Percentiles rank a stretch among this genome's conserved stretches.
Evolutionary conservation across 2,113 vertebrate genomes (phyloP).

Genomic region (Cochlearius cochlearius): DNA sequence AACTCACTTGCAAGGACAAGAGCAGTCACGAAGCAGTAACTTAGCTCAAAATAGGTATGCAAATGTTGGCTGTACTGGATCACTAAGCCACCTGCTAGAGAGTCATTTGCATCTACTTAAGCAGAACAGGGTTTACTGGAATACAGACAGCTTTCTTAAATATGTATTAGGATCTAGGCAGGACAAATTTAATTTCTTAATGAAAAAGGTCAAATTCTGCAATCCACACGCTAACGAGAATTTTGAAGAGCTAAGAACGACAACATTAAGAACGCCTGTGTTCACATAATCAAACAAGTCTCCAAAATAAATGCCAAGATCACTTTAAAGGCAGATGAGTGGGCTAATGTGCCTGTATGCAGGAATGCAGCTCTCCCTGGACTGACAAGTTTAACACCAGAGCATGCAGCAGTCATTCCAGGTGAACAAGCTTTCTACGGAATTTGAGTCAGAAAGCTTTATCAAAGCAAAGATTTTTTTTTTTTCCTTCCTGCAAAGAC

Average conservation of each 20-base stretch:
- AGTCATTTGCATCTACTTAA: conserved; percentile 42
- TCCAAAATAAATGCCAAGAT: neutral
- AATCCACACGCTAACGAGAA: neutral
- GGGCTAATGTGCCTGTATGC: neutral
- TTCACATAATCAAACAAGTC: neutral
- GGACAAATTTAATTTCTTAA: neutral
- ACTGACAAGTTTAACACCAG: neutral
- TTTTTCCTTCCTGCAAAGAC: neutral
- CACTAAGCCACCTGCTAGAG: conserved; percentile 4
- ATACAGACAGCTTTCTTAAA: neutral
- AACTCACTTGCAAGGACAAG: conserved; percentile 11
- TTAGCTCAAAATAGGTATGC: conserved; percentile 51
- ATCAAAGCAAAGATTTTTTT: neutral
- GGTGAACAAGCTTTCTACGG: neutral
- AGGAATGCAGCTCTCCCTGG: neutral
- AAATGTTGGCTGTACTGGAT: conserved; percentile 33
- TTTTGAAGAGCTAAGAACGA: neutral
- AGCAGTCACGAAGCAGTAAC: conserved; percentile 25
- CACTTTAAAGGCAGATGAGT: neutral
- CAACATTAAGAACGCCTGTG: neutral
- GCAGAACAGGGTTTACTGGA: neutral
- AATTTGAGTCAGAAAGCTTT: neutral
- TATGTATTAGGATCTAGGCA: neutral
- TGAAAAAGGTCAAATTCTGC: neutral
- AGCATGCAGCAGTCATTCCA: neutral